These are phyloP conservation scores for Austrofundulus limnaeus DNA, from an alignment of 2,113 vertebrate genomes.

Conservation along the genomic window DNA sequence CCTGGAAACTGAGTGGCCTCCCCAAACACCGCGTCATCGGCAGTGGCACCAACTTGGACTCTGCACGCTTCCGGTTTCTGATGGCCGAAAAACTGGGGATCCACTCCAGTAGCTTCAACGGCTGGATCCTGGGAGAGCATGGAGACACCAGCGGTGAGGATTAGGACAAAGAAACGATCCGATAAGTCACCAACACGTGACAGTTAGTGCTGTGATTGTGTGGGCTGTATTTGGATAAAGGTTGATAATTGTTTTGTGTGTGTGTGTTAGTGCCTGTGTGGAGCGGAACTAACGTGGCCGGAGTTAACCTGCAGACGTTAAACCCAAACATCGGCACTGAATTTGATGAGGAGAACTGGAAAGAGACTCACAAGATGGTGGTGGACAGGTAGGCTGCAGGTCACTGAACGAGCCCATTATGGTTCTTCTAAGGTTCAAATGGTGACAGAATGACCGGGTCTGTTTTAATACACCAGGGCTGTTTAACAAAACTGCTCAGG, in stretches of 20 bases:
- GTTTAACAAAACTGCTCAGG: no score
- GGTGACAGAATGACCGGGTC: no score
- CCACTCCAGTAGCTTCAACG: slow-evolving; percentile 91
- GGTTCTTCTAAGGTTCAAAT: background rate
- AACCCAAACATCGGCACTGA: slow-evolving; percentile 90
- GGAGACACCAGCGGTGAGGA: slow-evolving; percentile 95
- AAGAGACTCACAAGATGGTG: slow-evolving; percentile 91
- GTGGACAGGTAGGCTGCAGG: slow-evolving; percentile 85
- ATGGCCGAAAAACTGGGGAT: slow-evolving; percentile 91
- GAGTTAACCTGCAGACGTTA: slow-evolving; percentile 88
- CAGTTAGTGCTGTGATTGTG: background rate
- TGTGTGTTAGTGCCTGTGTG: slow-evolving; percentile 88
- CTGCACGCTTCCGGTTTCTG: slow-evolving; percentile 92
- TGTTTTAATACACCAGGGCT: no score
- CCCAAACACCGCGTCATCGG: slow-evolving; percentile 94
- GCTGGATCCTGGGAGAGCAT: slow-evolving; percentile 95
- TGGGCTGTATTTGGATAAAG: background rate
- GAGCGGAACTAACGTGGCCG: slow-evolving; percentile 94
- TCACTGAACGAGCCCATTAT: background rate
- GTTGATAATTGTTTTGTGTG: slow-evolving; percentile 3
- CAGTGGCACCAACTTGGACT: slow-evolving; percentile 96
- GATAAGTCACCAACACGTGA: background rate
- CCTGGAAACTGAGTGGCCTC: slow-evolving; percentile 96
- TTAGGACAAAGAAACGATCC: background rate
- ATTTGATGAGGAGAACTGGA: slow-evolving; percentile 89